Conservation (phyloP, 2,113 vertebrate species). For the Grammomys surdaster region DNA sequence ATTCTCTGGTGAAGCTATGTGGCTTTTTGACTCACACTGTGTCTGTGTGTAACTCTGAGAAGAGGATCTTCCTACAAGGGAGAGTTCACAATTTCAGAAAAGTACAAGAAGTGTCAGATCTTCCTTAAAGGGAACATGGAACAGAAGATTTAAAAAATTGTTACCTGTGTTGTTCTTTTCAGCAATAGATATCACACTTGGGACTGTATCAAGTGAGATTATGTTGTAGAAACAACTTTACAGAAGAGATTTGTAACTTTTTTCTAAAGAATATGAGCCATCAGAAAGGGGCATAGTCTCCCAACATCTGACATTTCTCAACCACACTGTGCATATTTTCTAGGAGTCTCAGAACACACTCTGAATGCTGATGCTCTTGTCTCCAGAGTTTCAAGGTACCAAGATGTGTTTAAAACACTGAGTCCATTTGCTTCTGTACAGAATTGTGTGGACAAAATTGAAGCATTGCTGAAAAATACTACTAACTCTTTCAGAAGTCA, state of each 20-base stretch:
- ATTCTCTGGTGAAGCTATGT: too few species aligned
- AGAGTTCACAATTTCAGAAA: background rate
- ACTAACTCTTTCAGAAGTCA: background rate
- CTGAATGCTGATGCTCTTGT: background rate
- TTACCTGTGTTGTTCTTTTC: background rate
- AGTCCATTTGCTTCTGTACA: accelerated
- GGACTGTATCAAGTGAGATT: background rate
- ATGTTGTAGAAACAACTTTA: background rate
- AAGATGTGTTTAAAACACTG: background rate
- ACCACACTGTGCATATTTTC: background rate
- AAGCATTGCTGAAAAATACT: background rate
- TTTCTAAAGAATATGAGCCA: background rate
- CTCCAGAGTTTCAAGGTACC: background rate
- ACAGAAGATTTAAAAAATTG: background rate
- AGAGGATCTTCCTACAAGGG: background rate
- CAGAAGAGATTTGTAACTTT: background rate
- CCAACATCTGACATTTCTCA: background rate
- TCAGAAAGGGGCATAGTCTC: background rate
- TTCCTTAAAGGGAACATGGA: background rate
- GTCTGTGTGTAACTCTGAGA: background rate
- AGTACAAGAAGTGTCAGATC: background rate
- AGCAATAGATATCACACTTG: background rate
- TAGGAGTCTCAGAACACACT: background rate
- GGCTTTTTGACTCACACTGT: background rate
- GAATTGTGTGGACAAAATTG: background rate